Evolutionary conservation across 2,113 vertebrate species (phyloP).

Genomic region (Xerus inauris): DNA sequence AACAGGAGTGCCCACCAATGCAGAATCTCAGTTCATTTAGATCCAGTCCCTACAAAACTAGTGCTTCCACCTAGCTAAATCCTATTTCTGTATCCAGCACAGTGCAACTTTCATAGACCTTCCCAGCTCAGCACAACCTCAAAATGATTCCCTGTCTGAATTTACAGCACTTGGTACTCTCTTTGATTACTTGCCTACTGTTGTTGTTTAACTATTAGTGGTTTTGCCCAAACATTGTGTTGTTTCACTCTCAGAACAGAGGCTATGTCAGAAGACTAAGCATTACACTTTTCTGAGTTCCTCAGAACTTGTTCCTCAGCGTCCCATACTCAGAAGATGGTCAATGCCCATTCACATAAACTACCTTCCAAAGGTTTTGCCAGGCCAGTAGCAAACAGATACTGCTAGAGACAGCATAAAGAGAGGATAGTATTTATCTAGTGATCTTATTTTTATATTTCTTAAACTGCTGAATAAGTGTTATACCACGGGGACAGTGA

Average conservation of each 20-base stretch:
- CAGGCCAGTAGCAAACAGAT: background rate
- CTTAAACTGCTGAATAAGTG: slow-evolving; percentile 3
- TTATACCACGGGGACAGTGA: background rate
- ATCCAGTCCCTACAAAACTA: background rate
- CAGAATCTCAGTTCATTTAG: background rate
- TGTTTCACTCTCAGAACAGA: background rate
- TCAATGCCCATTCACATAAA: background rate
- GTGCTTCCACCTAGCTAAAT: background rate
- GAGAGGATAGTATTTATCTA: background rate
- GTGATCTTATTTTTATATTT: slow-evolving; percentile 5
- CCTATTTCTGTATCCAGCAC: background rate
- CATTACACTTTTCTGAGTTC: background rate
- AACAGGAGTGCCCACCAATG: background rate
- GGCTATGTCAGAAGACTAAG: background rate
- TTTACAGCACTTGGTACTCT: background rate
- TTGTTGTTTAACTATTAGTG: background rate
- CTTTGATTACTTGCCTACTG: background rate
- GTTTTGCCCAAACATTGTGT: background rate
- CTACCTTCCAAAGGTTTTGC: background rate
- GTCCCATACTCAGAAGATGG: background rate
- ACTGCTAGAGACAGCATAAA: background rate
- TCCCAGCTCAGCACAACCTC: background rate
- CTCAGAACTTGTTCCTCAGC: background rate
- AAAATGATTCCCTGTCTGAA: background rate
- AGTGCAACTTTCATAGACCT: background rate